Evolutionary conservation across 2,888 invertebrate genomes (phyloP), one percentile per base, ranked within the genome.

Genomic region (Tetramorium bicarinatum): DNA sequence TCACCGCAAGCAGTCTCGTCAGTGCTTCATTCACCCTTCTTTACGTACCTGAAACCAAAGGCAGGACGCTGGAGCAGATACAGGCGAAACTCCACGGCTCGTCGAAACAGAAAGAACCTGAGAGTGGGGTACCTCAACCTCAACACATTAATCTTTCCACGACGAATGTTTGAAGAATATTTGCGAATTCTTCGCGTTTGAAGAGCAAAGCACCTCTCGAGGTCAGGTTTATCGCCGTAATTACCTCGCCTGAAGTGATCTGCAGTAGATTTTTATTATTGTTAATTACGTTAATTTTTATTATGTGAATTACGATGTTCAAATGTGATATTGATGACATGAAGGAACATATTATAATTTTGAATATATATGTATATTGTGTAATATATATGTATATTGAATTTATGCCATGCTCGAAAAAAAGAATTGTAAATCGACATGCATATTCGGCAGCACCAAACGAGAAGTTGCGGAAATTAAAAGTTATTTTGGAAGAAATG

Each of bases 41-140:
- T 21, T 88, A 67, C 52, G 81, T 91, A 18, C 89, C 89, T 3
- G 90, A 91, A 61, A 91, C 91, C 6, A 90, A 86, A 56, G 87
- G 86, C 1, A 89, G 77, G 49, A 90, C 90, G 18, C 34, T 91
- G 21, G 88, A 90, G 52, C 84, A 91, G 61, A 88, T 91, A 59
- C 91, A 91, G 44, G 18, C 76, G 0, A 52, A 84, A 6, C n/a
- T 89, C 64, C 84, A 88, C 15, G 8, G 7, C 0, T 6, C 25
- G n/a, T n/a, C 49, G 1, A 69, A 67, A n/a, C 13, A 77, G n/a
- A n/a, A 11, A 44, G 8, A 9, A 29, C 9, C 29, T 3, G n/a
- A 66, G 13, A 25, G 52, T 18, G 8, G 8, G 15, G 3, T 47
- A n/a, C 4, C 0, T 59, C 15, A 21, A 11, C 15, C 1, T 59